phyloP scores from a whole-genome alignment of 2,888 invertebrate species.

The Dicyrtoma fusca region DNA sequence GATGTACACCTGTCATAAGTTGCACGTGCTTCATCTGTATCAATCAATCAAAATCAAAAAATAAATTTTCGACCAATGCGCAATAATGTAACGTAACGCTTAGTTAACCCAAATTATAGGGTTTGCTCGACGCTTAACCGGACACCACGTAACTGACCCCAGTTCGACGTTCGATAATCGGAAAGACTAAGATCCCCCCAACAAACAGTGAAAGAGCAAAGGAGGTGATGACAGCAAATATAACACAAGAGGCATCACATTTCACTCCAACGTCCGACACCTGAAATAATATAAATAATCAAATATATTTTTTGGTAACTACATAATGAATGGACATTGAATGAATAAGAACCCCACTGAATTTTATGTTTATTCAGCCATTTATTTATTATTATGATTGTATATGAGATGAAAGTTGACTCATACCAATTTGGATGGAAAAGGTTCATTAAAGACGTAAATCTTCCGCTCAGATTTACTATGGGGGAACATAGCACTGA shows the following conservation, averaged over 20 bases:
- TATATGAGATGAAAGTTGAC: too few species aligned
- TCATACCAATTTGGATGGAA: conserved; percentile 39
- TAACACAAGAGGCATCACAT: conserved; percentile 42
- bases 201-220: conserved; percentile 40
- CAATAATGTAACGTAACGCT: too few species aligned
- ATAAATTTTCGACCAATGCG: too few species aligned
- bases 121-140: too few species aligned
- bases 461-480: conserved; percentile 5
- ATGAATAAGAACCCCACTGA: background rate
- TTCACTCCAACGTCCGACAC: conserved; percentile 13
- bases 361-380: too few species aligned
- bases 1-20: conserved; percentile 47
- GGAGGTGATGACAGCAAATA: conserved; percentile 42
- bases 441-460: conserved; percentile 38
- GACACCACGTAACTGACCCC: conserved; percentile 36
- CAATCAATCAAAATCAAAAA: background rate
- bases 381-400: too few species aligned
- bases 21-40: conserved; percentile 50
- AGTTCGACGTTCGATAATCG: conserved; percentile 37
- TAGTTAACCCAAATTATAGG: too few species aligned
- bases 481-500: conserved; percentile 31
- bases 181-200: conserved; percentile 33
- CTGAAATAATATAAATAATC: conserved; percentile 5
- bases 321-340: background rate
- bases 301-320: background rate